phyloP scores from a whole-genome alignment of 2,113 vertebrate genomes.

The Sylvia atricapilla region DNA sequence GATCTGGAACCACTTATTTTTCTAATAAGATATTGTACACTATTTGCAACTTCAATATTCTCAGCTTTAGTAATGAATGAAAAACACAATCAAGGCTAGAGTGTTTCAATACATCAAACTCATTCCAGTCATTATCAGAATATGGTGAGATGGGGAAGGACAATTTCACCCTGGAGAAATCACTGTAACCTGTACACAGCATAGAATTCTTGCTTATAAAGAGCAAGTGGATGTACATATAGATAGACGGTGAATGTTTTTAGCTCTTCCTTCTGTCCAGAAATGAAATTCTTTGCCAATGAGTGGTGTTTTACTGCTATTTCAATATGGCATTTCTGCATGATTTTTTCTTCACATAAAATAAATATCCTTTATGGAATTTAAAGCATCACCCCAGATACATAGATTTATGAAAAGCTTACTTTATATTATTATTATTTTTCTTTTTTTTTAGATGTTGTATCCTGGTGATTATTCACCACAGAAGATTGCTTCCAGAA shows the following conservation, averaged over 20 bases:
- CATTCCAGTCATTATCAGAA: slow-evolving; percentile 35
- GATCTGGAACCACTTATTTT: slow-evolving; percentile 21
- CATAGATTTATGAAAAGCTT: not conserved
- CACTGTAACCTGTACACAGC: slow-evolving; percentile 17
- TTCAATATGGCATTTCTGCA: not conserved
- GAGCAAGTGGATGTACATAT: not conserved
- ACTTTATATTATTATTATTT: not conserved
- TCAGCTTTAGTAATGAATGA: slow-evolving; percentile 23
- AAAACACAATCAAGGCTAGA: slow-evolving; percentile 16
- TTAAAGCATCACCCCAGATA: not conserved
- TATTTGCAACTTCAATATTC: slow-evolving; percentile 21
- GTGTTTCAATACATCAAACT: slow-evolving; percentile 35
- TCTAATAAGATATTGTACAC: slow-evolving; percentile 27
- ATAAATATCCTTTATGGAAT: slow-evolving; percentile 7
- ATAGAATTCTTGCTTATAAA: slow-evolving; percentile 27
- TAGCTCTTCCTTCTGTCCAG: slow-evolving; percentile 26
- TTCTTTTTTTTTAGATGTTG: too few species aligned
- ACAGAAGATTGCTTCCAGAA: not conserved
- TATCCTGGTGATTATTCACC: not conserved
- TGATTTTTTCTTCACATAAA: not conserved
- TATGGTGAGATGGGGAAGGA: slow-evolving; percentile 21
- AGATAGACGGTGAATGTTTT: not conserved
- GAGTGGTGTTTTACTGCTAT: slow-evolving; percentile 1
- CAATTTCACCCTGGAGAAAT: slow-evolving; percentile 57
- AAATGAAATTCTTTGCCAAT: not conserved